These are phyloP conservation scores for Bombus affinis DNA, from an alignment of 1,140 invertebrate genomes.

Conservation along the genomic window DNA sequence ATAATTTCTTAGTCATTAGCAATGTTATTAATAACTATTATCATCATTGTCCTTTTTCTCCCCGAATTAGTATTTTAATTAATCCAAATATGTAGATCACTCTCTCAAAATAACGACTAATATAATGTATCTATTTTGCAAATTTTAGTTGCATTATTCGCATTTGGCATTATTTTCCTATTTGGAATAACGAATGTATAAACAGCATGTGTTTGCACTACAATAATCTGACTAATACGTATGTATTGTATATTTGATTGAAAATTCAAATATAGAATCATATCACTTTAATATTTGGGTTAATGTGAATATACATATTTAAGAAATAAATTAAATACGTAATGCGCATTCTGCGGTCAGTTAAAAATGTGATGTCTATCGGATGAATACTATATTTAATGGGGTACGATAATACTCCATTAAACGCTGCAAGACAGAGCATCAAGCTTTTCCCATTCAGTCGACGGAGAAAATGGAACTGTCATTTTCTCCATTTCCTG, in stretches of 20 bases:
- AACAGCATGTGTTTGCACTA: background rate
- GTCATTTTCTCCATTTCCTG: conserved; percentile 45
- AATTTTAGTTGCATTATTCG: background rate
- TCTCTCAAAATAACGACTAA: background rate
- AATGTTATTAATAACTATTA: background rate
- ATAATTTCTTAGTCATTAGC: background rate
- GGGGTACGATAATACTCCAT: background rate
- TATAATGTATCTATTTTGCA: background rate
- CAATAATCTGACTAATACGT: background rate
- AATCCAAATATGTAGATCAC: too few relatives aligned
- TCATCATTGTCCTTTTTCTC: fast-evolving
- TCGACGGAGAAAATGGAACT: conserved; percentile 31
- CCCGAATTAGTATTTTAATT: too few relatives aligned
- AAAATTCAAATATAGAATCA: background rate
- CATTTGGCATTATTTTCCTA: background rate
- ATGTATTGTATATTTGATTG: background rate
- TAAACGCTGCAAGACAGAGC: background rate
- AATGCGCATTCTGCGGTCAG: too few relatives aligned
- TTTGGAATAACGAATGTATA: background rate
- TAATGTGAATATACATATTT: background rate
- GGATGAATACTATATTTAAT: background rate
- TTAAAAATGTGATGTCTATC: background rate
- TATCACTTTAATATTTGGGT: background rate
- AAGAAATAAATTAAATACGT: background rate
- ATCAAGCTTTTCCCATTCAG: background rate